phyloP scores from a whole-genome alignment of 2,888 invertebrate species.

The Adelphocoris suturalis region DNA sequence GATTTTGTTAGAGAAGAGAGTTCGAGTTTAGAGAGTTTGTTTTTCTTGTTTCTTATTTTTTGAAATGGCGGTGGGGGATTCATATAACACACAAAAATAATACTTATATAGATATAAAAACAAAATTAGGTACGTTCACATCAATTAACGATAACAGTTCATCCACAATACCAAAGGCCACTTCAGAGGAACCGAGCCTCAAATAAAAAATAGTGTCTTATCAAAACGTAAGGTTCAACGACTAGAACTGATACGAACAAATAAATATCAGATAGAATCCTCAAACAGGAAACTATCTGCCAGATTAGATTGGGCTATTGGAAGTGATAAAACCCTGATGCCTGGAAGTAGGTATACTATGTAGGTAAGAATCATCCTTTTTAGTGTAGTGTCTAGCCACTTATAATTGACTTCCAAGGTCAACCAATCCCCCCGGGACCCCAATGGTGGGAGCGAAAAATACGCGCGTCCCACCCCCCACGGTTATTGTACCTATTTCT shows the following conservation, averaged over 20 bases:
- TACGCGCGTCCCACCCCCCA: neutral
- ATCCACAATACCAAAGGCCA: too few relatives aligned
- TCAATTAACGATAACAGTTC: too few relatives aligned
- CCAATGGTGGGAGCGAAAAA: neutral
- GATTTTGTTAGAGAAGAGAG: too few relatives aligned
- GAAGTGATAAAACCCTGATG: neutral
- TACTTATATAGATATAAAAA: too few relatives aligned
- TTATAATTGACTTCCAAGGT: neutral
- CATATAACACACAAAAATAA: too few relatives aligned
- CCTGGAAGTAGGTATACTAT: neutral
- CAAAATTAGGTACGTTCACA: too few relatives aligned
- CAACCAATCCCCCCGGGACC: neutral
- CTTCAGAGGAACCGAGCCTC: too few relatives aligned
- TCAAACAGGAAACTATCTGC: too few relatives aligned
- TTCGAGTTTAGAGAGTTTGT: too few relatives aligned
- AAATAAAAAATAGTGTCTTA: neutral
- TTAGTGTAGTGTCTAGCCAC: neutral
- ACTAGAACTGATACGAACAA: neutral
- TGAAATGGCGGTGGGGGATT: too few relatives aligned
- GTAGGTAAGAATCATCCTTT: neutral
- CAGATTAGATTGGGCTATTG: neutral
- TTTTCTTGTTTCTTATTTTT: too few relatives aligned
- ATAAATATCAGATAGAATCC: neutral
- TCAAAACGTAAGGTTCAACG: constrained; percentile 1
- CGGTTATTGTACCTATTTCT: neutral